Conservation (phyloP, 2,797 vertebrate species). For the Lagocephalus sceleratus region DNA sequence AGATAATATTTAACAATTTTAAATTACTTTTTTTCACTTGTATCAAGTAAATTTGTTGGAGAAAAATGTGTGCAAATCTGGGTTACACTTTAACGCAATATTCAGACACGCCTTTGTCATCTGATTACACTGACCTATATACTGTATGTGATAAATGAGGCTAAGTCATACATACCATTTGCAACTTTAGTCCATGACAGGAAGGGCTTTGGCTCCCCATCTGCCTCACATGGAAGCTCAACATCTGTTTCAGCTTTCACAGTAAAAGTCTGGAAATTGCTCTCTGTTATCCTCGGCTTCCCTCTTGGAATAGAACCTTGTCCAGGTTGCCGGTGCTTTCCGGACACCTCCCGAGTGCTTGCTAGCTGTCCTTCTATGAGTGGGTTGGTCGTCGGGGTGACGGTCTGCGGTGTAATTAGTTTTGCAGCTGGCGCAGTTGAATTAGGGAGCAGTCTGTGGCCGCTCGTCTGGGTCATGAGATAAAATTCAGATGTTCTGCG, state of each 20-base stretch:
- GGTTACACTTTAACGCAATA: no score
- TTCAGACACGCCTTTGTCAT: background rate
- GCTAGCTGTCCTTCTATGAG: conserved; percentile 5
- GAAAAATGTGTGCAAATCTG: no score
- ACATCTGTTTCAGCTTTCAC: conserved; percentile 78
- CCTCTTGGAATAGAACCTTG: conserved; percentile 52
- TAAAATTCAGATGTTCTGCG: conserved; percentile 10
- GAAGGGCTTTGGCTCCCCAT: conserved; percentile 81
- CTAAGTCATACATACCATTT: conserved; percentile 79
- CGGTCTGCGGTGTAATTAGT: background rate
- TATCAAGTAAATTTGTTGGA: no score
- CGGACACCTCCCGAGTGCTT: conserved; percentile 31
- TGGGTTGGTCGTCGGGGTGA: conserved; percentile 16
- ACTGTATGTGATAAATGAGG: background rate
- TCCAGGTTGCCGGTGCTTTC: conserved; percentile 47
- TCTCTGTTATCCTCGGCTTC: conserved; percentile 77
- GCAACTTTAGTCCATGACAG: conserved; percentile 89
- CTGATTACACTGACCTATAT: background rate
- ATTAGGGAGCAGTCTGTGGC: conserved; percentile 31
- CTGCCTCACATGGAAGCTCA: conserved; percentile 80
- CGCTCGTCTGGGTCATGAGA: conserved; percentile 22
- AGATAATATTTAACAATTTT: no score
- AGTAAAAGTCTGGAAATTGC: conserved; percentile 67
- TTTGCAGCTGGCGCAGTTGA: conserved; percentile 29
- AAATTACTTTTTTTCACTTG: no score